Evolutionary conservation across 2,797 vertebrate genomes (phyloP).

Genomic region (Taeniopygia guttata): DNA sequence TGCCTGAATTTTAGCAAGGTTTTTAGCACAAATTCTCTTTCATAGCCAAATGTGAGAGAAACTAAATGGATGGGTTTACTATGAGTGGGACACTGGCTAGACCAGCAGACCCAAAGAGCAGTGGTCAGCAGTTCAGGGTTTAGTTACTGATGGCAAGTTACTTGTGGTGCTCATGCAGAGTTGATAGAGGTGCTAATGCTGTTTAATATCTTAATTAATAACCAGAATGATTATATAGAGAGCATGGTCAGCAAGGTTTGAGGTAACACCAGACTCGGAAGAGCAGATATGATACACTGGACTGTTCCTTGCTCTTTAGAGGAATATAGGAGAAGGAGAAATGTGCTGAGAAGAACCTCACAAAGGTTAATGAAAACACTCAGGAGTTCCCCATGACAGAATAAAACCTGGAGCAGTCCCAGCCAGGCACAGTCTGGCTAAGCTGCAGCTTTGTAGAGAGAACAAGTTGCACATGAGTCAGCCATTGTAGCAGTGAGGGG

Average conservation of each 20-base stretch:
- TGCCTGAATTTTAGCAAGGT: not conserved
- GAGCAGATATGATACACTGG: not conserved
- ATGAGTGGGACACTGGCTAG: too few species aligned
- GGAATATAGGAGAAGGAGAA: not conserved
- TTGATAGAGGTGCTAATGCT: not conserved
- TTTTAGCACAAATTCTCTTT: not conserved
- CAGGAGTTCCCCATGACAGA: not conserved
- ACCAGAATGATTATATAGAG: not conserved
- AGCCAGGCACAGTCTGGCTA: not conserved
- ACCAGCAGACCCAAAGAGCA: not conserved
- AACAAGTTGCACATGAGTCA: not conserved
- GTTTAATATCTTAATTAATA: not conserved
- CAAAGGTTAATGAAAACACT: rapidly evolving
- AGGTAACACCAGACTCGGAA: not conserved
- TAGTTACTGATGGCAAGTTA: not conserved
- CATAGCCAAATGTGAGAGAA: not conserved
- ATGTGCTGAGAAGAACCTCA: not conserved
- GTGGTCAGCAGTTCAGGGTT: not conserved
- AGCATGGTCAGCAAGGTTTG: not conserved
- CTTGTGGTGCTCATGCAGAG: not conserved
- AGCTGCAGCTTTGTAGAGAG: not conserved
- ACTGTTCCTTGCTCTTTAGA: not conserved
- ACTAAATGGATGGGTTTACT: not conserved
- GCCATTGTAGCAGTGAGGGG: not conserved
- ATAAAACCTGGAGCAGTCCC: not conserved